Evolutionary conservation across 2,888 invertebrate species (phyloP).

Genomic region (Sialis lutaria): DNA sequence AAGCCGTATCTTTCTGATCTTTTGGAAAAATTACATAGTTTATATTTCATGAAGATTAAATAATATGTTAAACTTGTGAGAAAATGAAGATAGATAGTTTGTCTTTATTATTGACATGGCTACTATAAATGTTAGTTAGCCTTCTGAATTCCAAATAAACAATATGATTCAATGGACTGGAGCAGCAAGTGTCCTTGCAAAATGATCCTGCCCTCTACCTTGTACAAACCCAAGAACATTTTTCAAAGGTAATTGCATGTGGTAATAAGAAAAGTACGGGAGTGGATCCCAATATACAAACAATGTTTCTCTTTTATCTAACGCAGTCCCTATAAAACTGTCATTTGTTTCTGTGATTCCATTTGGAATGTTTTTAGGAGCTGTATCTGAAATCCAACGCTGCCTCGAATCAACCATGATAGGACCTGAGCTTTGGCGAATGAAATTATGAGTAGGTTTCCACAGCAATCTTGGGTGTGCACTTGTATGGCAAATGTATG

Average conservation of each 20-base stretch:
- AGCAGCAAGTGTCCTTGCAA: conserved; percentile 23
- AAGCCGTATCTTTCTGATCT: too few relatives aligned
- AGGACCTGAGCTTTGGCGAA: conserved; percentile 33
- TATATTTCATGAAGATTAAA: too few relatives aligned
- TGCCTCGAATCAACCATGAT: conserved; percentile 22
- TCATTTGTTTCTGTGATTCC: conserved; percentile 33
- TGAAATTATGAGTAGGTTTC: conserved; percentile 43
- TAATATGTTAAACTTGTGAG: too few relatives aligned
- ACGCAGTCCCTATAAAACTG: conserved; percentile 43
- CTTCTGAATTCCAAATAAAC: too few relatives aligned
- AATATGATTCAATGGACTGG: conserved; percentile 21
- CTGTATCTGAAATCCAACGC: conserved; percentile 41
- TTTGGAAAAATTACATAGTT: too few relatives aligned
- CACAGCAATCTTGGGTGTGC: conserved; percentile 46
- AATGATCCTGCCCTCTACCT: conserved; percentile 22
- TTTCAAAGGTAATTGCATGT: conserved; percentile 53
- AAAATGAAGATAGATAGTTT: too few relatives aligned
- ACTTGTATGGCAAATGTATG: conserved; percentile 61
- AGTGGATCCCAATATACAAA: conserved; percentile 74
- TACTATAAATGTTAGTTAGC: too few relatives aligned
- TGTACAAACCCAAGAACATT: conserved; percentile 36
- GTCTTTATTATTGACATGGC: too few relatives aligned
- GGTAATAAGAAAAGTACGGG: conserved; percentile 74
- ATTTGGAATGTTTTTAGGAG: conserved; percentile 28
- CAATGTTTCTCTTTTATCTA: conserved; percentile 63